phyloP scores from a whole-genome alignment of 1,140 invertebrate species.

The Macrobrachium rosenbergii region DNA sequence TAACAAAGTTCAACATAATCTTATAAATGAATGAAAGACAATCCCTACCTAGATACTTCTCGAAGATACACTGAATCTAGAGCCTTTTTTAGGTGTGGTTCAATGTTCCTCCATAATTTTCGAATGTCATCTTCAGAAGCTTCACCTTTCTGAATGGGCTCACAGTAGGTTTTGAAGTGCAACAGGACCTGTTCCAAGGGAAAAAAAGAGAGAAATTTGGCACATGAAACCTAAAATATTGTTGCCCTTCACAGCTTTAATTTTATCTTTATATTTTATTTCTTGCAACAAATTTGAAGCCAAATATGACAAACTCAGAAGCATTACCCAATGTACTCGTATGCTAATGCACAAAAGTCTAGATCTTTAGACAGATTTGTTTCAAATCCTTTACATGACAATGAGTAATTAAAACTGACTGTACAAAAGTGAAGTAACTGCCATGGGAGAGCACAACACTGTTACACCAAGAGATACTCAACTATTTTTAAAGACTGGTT shows the following conservation, averaged over 20 bases:
- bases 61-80: slow-evolving; percentile 71
- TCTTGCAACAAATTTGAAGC: not conserved
- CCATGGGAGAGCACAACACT: no score
- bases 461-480: no score
- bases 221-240: not conserved
- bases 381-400: no score
- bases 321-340: no score
- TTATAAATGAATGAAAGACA: no score
- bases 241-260: no score
- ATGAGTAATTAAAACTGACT: no score
- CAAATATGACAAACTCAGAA: not conserved
- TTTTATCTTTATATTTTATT: no score
- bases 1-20: not conserved
- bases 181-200: slow-evolving; percentile 16
- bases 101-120: slow-evolving; percentile 71
- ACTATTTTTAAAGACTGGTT: no score
- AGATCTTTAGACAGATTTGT: no score
- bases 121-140: slow-evolving; percentile 68
- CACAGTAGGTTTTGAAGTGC: slow-evolving; percentile 41
- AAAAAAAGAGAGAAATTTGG: not conserved
- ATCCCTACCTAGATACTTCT: slow-evolving; percentile 69
- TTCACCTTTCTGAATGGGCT: slow-evolving; percentile 62
- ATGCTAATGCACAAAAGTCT: no score
- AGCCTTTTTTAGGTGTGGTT: slow-evolving; percentile 71
- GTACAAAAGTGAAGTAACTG: no score